These are phyloP conservation scores for Pseudomyrmex gracilis DNA, from an alignment of 1,140 invertebrate genomes.

Conservation along the genomic window DNA sequence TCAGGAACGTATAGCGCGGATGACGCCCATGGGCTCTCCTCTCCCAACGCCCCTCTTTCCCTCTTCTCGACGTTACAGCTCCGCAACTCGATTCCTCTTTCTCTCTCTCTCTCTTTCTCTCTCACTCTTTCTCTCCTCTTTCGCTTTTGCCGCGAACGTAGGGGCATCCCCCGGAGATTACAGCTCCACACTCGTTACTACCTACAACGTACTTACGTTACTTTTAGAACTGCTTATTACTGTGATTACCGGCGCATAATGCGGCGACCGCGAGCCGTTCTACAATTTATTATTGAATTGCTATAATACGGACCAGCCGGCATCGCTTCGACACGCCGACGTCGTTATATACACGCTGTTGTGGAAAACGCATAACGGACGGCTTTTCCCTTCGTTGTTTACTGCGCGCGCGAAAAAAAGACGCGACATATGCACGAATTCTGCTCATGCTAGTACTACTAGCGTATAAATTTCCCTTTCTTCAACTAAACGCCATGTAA, in stretches of 20 bases:
- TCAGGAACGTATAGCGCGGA: conserved; percentile 64
- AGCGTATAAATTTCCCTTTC: too few species aligned
- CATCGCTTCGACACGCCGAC: conserved; percentile 28
- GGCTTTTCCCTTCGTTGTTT: not conserved
- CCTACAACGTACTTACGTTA: conserved; percentile 82
- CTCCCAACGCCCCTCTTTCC: conserved; percentile 10
- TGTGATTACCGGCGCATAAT: conserved; percentile 82
- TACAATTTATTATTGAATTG: conserved; percentile 84
- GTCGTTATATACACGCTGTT: conserved; percentile 47
- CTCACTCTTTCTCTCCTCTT: conserved; percentile 30
- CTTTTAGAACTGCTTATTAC: conserved; percentile 83
- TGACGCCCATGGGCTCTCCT: conserved; percentile 75
- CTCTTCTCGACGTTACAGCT: conserved; percentile 13
- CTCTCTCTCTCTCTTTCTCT: conserved; percentile 32
- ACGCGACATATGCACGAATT: too few species aligned
- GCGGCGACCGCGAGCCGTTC: conserved; percentile 75
- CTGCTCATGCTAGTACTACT: not conserved
- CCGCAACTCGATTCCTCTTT: not conserved
- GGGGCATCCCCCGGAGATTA: conserved; percentile 74
- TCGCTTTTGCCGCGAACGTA: conserved; percentile 32
- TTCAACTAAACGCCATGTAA: too few species aligned
- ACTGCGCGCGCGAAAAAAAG: not conserved
- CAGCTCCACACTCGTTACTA: conserved; percentile 80
- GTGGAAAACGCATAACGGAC: conserved; percentile 63
- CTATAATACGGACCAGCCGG: conserved; percentile 74